These are phyloP conservation scores for Rhincodon typus DNA, from an alignment of 2,797 vertebrate genomes.

Conservation along the genomic window DNA sequence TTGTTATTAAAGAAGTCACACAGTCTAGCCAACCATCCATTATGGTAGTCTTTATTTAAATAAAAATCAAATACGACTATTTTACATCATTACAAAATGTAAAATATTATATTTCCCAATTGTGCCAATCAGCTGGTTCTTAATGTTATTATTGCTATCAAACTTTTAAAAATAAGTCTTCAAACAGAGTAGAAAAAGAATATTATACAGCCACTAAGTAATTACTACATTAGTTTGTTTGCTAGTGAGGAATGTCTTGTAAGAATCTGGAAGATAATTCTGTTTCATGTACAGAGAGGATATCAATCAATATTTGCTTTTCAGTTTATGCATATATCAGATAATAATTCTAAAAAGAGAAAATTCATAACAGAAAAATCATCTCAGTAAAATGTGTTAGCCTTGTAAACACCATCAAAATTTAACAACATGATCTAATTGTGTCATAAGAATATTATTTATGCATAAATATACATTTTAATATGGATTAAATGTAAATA, in stretches of 20 bases:
- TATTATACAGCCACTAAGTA: neutral
- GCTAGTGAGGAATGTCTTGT: neutral
- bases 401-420: neutral
- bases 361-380: constrained; percentile 8
- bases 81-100: neutral
- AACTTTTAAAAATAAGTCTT: constrained; percentile 5
- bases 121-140: neutral
- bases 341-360: neutral
- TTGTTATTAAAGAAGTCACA: neutral
- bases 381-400: constrained; percentile 16
- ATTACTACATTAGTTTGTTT: constrained; percentile 5
- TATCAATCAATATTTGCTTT: constrained; percentile 31
- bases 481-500: constrained; percentile 9
- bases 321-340: constrained; percentile 34
- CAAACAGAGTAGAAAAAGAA: neutral
- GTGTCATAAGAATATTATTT: constrained; percentile 11
- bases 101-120: neutral
- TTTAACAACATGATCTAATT: neutral
- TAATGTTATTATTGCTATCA: neutral
- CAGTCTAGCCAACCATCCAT: neutral
- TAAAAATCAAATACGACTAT: neutral
- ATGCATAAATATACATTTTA: constrained; percentile 6
- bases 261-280: constrained; percentile 16
- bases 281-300: constrained; percentile 21
- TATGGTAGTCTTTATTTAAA: neutral